A percentile compares a stretch with the other conserved stretches of the same genome.
Conservation (phyloP, 2,797 vertebrate species). For the Pseudochromis fuscus region DNA sequence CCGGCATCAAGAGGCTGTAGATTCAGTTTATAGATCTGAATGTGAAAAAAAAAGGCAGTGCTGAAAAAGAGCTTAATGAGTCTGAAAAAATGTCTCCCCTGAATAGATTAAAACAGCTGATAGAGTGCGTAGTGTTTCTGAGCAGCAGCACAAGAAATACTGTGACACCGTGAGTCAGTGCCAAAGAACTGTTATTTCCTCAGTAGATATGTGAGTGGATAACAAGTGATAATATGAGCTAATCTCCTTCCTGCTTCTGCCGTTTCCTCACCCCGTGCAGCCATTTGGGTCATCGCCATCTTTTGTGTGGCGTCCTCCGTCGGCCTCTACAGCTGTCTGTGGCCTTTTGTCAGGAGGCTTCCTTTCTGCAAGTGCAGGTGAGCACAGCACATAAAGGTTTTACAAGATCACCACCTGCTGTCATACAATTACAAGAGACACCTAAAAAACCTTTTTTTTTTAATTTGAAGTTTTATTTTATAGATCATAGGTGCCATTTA, state of each 20-base stretch:
- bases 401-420: neutral
- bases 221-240: neutral
- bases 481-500: too few relatives aligned
- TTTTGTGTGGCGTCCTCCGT: slow-evolving; percentile 96
- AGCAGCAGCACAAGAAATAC: neutral
- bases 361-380: slow-evolving; percentile 95
- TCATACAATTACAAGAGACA: too few relatives aligned
- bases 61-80: neutral
- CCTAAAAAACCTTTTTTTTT: too few relatives aligned
- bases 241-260: slow-evolving; percentile 4
- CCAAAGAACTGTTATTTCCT: neutral
- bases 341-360: slow-evolving; percentile 91
- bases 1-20: neutral
- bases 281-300: slow-evolving; percentile 93
- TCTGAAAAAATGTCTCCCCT: slow-evolving; percentile 16
- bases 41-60: neutral
- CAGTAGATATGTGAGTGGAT: neutral
- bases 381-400: too few relatives aligned
- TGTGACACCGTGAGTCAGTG: too few relatives aligned
- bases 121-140: neutral
- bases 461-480: too few relatives aligned
- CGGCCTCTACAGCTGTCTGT: slow-evolving; percentile 95
- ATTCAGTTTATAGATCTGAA: neutral
- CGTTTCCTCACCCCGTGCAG: slow-evolving; percentile 74
- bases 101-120: slow-evolving; percentile 6